phyloP scores from a whole-genome alignment of 2,797 vertebrate species.

The Gambelia wislizenii region DNA sequence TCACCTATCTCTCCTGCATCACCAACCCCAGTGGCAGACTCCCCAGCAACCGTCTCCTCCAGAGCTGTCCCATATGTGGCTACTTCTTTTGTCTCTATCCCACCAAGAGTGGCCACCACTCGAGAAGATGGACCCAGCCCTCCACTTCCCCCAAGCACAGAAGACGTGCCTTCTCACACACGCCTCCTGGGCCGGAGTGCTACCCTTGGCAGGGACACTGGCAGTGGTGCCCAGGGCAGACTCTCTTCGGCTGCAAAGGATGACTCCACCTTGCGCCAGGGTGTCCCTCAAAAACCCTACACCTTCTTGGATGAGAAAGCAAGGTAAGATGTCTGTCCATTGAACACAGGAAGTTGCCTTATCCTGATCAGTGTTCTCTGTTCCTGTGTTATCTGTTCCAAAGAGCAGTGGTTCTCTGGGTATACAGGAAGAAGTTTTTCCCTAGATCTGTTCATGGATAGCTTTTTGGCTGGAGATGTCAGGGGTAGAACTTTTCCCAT shows the following conservation, averaged over 20 bases:
- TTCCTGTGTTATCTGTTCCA: not conserved
- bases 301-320: slow-evolving; percentile 99
- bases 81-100: slow-evolving; percentile 80
- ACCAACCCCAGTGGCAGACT: slow-evolving; percentile 77
- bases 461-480: slow-evolving; percentile 2
- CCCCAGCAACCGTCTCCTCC: slow-evolving; percentile 46
- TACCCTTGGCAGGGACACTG: slow-evolving; percentile 78
- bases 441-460: not conserved
- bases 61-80: slow-evolving; percentile 72
- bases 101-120: slow-evolving; percentile 58
- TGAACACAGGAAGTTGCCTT: not conserved
- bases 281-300: slow-evolving; percentile 96
- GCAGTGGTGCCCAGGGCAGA: slow-evolving; percentile 45
- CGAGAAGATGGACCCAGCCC: slow-evolving; percentile 75
- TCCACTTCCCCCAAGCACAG: slow-evolving; percentile 78
- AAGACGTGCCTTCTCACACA: slow-evolving; percentile 72
- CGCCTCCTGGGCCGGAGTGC: slow-evolving; percentile 81
- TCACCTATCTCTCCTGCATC: slow-evolving; percentile 80
- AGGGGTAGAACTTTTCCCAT: not conserved
- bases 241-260: slow-evolving; percentile 73
- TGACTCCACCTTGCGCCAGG: slow-evolving; percentile 87
- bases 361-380: not conserved
- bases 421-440: not conserved
- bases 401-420: not conserved
- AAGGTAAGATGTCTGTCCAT: slow-evolving; percentile 80